These are phyloP conservation scores for Drosophila tripunctata DNA, from an alignment of 2,888 invertebrate genomes.

Conservation along the genomic window DNA sequence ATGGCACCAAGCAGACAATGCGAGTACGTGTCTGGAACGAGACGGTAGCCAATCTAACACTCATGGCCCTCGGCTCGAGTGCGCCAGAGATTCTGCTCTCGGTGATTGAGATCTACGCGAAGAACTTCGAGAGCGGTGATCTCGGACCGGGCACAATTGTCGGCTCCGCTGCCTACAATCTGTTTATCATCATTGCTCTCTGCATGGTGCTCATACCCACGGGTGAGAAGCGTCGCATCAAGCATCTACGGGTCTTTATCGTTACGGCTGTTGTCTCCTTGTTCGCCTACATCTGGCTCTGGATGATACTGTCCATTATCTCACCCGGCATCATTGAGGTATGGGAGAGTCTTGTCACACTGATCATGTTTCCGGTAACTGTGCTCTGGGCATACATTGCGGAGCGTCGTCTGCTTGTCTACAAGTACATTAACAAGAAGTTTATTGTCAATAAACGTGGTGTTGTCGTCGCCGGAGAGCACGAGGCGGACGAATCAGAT, in stretches of 20 bases:
- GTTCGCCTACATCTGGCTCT: constrained; percentile 99
- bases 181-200: constrained; percentile 98
- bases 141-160: constrained; percentile 99
- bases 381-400: constrained; percentile 98
- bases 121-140: constrained; percentile 97
- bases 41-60: constrained; percentile 98
- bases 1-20: constrained; percentile 94
- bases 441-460: constrained; percentile 96
- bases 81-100: constrained; percentile 99
- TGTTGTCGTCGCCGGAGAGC: constrained; percentile 94
- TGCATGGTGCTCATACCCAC: constrained; percentile 96
- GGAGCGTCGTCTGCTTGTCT: constrained; percentile 93
- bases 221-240: constrained; percentile 96
- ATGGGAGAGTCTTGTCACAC: constrained; percentile 99
- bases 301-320: constrained; percentile 94
- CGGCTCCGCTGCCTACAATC: constrained; percentile 98
- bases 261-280: constrained; percentile 99
- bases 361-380: constrained; percentile 97
- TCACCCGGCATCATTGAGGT: constrained; percentile 95
- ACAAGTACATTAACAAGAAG: constrained; percentile 94
- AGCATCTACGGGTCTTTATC: constrained; percentile 98
- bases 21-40: constrained; percentile 99
- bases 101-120: constrained; percentile 98
- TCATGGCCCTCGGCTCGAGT: constrained; percentile 99
- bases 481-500: constrained; percentile 89